These are phyloP conservation scores for Dicerorhinus sumatrensis DNA, from an alignment of 2,113 vertebrate species.

Conservation along the genomic window DNA sequence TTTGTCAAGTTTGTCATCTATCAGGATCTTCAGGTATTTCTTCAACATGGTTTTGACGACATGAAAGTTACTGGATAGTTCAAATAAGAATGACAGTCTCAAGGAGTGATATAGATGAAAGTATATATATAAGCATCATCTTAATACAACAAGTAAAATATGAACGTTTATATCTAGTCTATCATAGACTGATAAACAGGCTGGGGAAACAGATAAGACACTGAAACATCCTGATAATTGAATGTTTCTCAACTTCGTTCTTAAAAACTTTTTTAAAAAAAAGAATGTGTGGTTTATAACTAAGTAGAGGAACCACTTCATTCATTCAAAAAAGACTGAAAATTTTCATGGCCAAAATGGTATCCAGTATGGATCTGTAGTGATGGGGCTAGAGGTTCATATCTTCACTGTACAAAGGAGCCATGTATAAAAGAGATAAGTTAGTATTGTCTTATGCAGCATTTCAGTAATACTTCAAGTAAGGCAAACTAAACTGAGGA, in stretches of 20 bases:
- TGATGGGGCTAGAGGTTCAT: not conserved
- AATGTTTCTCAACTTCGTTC: not conserved
- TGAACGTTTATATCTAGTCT: not conserved
- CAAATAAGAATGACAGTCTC: constrained; percentile 18
- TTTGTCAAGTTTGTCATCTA: not conserved
- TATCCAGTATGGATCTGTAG: not conserved
- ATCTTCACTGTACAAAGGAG: not conserved
- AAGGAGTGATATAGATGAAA: not conserved
- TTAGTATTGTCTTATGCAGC: not conserved
- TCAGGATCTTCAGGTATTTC: not conserved
- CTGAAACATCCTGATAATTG: not conserved
- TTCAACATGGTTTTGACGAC: not conserved
- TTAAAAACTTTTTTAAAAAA: not conserved
- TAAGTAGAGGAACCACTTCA: not conserved
- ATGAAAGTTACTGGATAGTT: not conserved
- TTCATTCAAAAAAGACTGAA: constrained; percentile 20
- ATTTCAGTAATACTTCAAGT: constrained; percentile 28
- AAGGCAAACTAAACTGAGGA: constrained; percentile 2
- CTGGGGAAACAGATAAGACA: not conserved
- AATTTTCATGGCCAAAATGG: not conserved
- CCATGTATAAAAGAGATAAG: constrained; percentile 34
- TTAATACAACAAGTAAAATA: not conserved
- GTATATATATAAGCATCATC: not conserved
- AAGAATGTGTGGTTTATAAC: not conserved
- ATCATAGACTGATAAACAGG: not conserved